These are phyloP conservation scores for Drosophila rhopaloa DNA, from an alignment of 1,140 invertebrate species.

Conservation along the genomic window DNA sequence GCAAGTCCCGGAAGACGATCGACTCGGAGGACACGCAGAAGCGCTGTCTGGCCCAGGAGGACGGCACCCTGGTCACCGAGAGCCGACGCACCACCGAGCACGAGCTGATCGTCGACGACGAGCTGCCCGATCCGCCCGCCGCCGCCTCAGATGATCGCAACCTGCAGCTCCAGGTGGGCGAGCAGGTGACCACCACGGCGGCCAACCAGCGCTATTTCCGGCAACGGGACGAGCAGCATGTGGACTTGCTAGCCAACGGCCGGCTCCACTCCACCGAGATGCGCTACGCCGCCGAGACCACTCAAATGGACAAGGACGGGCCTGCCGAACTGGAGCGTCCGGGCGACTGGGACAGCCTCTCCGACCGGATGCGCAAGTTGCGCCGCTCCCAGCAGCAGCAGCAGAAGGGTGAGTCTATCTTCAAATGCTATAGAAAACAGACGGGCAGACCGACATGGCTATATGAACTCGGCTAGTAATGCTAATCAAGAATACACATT, in stretches of 20 bases:
- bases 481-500: no score
- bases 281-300: slow-evolving; percentile 91
- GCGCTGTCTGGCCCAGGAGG: slow-evolving; percentile 88
- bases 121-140: slow-evolving; percentile 86
- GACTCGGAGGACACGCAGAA: slow-evolving; percentile 93
- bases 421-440: no score
- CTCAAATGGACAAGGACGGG: slow-evolving; percentile 89
- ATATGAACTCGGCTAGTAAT: no score
- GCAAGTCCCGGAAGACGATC: slow-evolving; percentile 90
- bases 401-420: slow-evolving; percentile 76
- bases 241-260: slow-evolving; percentile 91
- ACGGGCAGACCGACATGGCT: no score
- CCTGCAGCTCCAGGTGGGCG: slow-evolving; percentile 29
- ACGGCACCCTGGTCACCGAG: slow-evolving; percentile 94
- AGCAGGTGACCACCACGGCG: slow-evolving; percentile 75
- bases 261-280: slow-evolving; percentile 90
- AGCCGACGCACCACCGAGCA: slow-evolving; percentile 92
- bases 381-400: slow-evolving; percentile 86
- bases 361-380: slow-evolving; percentile 89
- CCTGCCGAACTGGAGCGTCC: slow-evolving; percentile 86
- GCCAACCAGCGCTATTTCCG: slow-evolving; percentile 83
- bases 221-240: slow-evolving; percentile 89
- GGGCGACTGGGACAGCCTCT: slow-evolving; percentile 91
- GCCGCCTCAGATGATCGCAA: slow-evolving; percentile 71
- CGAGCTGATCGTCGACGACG: slow-evolving; percentile 92